Evolutionary conservation across 30 jellyfish, hydroid and myxozoan species (phyloP).

Genomic region (Haliclystus octoradiatus): DNA sequence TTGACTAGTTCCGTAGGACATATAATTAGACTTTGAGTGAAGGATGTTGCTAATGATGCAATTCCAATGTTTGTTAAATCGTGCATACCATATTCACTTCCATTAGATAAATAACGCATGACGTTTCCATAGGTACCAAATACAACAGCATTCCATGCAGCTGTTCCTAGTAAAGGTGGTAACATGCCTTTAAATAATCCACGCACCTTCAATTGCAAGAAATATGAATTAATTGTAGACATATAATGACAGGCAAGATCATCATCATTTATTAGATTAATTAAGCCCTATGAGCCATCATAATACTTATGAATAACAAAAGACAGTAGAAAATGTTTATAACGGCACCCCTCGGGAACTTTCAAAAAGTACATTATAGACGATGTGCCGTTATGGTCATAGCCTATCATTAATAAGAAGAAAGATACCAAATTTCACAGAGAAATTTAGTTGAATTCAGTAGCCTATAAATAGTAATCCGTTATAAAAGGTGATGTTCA

Average conservation of each 20-base stretch:
- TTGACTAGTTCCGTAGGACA: slow-evolving; percentile 79
- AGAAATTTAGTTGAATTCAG: too few relatives aligned
- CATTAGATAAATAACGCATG: slow-evolving; percentile 41
- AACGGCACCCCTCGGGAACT: too few relatives aligned
- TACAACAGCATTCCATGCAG: slow-evolving; percentile 80
- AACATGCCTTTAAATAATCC: slow-evolving; percentile 86
- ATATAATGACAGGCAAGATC: too few relatives aligned
- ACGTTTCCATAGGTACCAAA: slow-evolving; percentile 86
- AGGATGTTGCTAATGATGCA: slow-evolving; percentile 52
- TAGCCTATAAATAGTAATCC: too few relatives aligned
- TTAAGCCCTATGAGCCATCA: not conserved
- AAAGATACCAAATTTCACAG: too few relatives aligned
- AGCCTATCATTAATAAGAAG: too few relatives aligned
- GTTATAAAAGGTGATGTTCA: too few relatives aligned
- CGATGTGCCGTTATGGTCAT: too few relatives aligned
- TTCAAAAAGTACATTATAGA: too few relatives aligned
- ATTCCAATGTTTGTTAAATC: slow-evolving; percentile 23
- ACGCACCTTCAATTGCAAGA: slow-evolving; percentile 43
- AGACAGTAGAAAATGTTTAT: too few relatives aligned
- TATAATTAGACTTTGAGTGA: slow-evolving; percentile 54
- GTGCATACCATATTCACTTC: slow-evolving; percentile 7
- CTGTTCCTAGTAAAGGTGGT: slow-evolving; percentile 88
- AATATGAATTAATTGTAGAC: too few relatives aligned
- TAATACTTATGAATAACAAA: not conserved
- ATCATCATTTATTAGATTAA: not conserved